Conservation (phyloP, 2,797 vertebrate genomes). For the Poeciliopsis presidionis region DNA sequence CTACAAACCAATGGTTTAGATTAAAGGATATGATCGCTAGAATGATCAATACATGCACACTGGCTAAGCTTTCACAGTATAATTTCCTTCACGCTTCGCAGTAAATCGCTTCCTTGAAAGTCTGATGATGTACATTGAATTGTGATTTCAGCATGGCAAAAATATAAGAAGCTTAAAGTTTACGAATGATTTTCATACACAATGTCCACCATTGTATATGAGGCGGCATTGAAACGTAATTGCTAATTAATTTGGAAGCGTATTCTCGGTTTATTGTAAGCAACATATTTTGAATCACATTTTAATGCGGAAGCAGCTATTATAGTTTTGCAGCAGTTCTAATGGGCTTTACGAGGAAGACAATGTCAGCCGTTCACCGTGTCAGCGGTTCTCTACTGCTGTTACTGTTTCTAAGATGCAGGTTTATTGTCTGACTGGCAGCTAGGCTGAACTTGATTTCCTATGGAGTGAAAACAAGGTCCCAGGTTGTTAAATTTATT, state of each 20-base stretch:
- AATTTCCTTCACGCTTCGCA: background rate
- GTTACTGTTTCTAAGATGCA: slow-evolving; percentile 36
- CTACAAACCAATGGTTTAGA: background rate
- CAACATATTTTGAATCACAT: background rate
- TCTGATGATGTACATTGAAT: background rate
- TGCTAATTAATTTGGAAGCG: too few species aligned
- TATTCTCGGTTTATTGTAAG: background rate
- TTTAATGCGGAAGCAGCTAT: background rate
- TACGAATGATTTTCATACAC: background rate
- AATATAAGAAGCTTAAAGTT: background rate
- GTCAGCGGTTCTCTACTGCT: slow-evolving; percentile 23
- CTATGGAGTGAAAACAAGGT: slow-evolving; percentile 41
- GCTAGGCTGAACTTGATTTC: slow-evolving; percentile 11
- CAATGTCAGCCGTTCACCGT: slow-evolving; percentile 16
- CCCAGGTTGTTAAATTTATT: slow-evolving; percentile 42
- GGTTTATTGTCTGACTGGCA: slow-evolving; percentile 23
- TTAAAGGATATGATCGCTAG: background rate
- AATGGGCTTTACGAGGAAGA: slow-evolving; percentile 16
- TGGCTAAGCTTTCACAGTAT: background rate
- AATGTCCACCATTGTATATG: background rate
- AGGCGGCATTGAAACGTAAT: background rate
- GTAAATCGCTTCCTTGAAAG: background rate
- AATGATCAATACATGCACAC: background rate
- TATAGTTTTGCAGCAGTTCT: background rate
- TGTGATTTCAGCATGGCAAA: background rate